Evolutionary conservation across 2,888 invertebrate species (phyloP).

Genomic region (Labia minor): DNA sequence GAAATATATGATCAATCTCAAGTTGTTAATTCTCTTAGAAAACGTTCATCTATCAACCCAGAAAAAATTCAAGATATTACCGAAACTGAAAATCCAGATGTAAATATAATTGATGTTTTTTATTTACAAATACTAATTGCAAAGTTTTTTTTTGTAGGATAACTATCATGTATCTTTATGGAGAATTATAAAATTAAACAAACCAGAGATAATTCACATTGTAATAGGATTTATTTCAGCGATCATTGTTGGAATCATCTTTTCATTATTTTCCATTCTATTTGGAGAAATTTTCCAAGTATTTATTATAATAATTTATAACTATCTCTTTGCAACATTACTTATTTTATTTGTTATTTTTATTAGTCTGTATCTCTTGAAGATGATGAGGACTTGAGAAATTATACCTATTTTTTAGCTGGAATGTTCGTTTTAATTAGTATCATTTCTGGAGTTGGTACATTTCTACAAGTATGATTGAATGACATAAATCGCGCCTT

Average conservation of each 20-base stretch:
- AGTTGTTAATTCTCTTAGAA: not conserved
- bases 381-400: constrained; percentile 28
- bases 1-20: not conserved
- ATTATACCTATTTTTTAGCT: constrained; percentile 29
- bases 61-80: not conserved
- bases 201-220: constrained; percentile 58
- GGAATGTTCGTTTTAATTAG: constrained; percentile 31
- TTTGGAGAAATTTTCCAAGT: constrained; percentile 68
- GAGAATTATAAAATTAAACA: constrained; percentile 54
- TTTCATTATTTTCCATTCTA: constrained; percentile 62
- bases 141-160: constrained; percentile 14
- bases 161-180: constrained; percentile 36
- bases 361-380: constrained; percentile 29
- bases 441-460: constrained; percentile 30
- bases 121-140: not conserved
- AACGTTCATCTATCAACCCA: not conserved
- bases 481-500: too few species aligned
- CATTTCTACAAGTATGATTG: constrained; percentile 31
- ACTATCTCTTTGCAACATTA: not conserved
- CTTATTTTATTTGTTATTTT: constrained; percentile 17
- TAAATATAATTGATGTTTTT: not conserved
- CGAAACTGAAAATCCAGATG: not conserved
- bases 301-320: constrained; percentile 31
- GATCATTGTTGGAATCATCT: constrained; percentile 55
- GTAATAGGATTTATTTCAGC: constrained; percentile 51